Conservation (phyloP, 2,888 invertebrate genomes). For the Erannis defoliaria region DNA sequence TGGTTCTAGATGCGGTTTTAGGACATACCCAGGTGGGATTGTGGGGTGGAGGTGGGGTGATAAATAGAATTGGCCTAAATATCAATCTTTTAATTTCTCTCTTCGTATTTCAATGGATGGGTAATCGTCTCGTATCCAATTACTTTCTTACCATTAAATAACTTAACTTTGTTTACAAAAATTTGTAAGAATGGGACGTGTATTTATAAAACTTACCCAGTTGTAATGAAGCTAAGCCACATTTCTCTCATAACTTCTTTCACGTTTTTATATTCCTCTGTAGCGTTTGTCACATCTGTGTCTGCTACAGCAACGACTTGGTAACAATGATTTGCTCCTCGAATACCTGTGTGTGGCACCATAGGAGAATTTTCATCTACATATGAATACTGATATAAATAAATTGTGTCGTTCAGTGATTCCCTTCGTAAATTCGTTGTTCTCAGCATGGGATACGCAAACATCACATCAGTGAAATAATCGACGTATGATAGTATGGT, state of each 20-base stretch:
- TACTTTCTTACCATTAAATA: no score
- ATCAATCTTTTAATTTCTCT: no score
- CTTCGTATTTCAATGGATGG: no score
- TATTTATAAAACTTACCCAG: conserved; percentile 54
- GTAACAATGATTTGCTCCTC: conserved; percentile 51
- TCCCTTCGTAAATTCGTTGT: conserved; percentile 52
- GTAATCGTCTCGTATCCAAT: no score
- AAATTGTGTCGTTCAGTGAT: conserved; percentile 47
- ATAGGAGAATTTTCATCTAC: conserved; percentile 49
- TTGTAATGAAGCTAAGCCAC: conserved; percentile 51
- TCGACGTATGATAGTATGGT: conserved; percentile 47
- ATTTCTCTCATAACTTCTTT: conserved; percentile 46
- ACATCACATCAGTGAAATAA: conserved; percentile 65
- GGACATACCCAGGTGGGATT: no score
- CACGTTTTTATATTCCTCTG: conserved; percentile 49
- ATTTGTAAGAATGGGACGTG: no score
- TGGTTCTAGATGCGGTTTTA: no score
- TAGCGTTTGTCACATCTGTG: conserved; percentile 33
- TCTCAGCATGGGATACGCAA: conserved; percentile 54
- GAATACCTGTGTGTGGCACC: conserved; percentile 50
- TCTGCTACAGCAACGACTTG: not conserved
- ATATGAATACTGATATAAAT: conserved; percentile 62
- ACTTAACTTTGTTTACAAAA: no score
- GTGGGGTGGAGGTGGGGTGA: no score
- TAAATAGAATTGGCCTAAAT: no score